These are phyloP conservation scores for Branchinecta sandiegonensis DNA, from an alignment of 2,888 invertebrate species.

Conservation along the genomic window DNA sequence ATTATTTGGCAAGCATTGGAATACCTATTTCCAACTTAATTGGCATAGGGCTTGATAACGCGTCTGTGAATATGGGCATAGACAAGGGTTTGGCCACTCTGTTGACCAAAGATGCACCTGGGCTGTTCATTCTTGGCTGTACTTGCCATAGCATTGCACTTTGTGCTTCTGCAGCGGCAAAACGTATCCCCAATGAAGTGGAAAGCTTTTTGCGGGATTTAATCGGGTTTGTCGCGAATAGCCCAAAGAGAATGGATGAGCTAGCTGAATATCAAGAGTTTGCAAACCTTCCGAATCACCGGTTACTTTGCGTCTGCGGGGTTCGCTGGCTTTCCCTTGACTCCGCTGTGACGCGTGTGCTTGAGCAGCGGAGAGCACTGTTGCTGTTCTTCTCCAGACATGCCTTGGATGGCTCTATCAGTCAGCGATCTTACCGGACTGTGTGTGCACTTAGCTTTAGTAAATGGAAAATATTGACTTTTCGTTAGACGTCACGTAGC, in stretches of 20 bases:
- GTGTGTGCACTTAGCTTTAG: no score
- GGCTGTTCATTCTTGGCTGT: constrained; percentile 11
- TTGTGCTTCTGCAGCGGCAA: constrained; percentile 5
- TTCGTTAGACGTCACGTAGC: no score
- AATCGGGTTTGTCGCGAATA: constrained; percentile 2
- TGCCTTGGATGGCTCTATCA: neutral
- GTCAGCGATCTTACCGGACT: neutral
- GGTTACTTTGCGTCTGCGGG: neutral
- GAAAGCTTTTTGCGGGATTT: constrained; percentile 3
- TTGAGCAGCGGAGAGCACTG: neutral
- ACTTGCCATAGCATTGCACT: neutral
- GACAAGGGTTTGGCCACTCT: constrained; percentile 14
- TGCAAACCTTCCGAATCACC: constrained; percentile 5
- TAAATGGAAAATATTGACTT: no score
- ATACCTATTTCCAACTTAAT: constrained; percentile 2
- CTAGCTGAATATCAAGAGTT: constrained; percentile 11
- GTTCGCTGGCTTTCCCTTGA: neutral
- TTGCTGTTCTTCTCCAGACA: neutral
- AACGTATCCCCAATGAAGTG: constrained; percentile 11
- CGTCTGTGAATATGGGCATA: neutral
- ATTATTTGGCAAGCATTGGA: neutral
- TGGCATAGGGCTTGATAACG: constrained; percentile 8
- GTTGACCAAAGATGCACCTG: neutral
- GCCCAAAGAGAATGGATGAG: constrained; percentile 11
- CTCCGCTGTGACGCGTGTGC: neutral